Evolutionary conservation across 2,888 invertebrate species (phyloP).

Genomic region (Apodemia mormo): DNA sequence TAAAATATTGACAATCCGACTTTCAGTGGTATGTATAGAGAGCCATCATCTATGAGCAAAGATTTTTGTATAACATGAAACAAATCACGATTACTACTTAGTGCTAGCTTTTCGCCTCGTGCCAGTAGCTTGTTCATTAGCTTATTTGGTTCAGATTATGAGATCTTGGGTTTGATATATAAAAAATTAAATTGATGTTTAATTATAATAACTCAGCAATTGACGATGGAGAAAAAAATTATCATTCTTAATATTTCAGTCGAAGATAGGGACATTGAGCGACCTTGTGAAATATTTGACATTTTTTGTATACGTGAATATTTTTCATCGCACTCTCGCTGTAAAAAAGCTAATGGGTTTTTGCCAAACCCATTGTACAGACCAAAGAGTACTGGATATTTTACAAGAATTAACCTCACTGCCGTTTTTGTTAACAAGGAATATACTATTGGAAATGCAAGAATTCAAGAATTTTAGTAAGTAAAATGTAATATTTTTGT

Average conservation of each 20-base stretch:
- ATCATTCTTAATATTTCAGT: not conserved
- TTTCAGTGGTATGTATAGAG: too few species aligned
- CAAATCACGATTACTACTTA: too few species aligned
- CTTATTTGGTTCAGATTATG: too few species aligned
- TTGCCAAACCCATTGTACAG: conserved; percentile 17
- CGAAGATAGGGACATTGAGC: conserved; percentile 25
- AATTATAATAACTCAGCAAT: too few species aligned
- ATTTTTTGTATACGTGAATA: conserved; percentile 35
- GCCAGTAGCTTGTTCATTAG: too few species aligned
- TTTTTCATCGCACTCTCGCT: conserved; percentile 23
- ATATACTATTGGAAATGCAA: not conserved
- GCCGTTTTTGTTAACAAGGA: not conserved
- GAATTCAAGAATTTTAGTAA: conserved; percentile 22
- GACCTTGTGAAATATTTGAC: conserved; percentile 36
- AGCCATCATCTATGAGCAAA: too few species aligned
- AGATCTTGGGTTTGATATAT: too few species aligned
- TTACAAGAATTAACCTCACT: not conserved
- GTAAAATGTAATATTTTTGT: not conserved
- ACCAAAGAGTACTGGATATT: not conserved
- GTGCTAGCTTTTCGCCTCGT: too few species aligned
- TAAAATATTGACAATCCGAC: too few species aligned
- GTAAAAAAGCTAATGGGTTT: not conserved
- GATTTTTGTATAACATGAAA: too few species aligned
- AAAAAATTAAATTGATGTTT: too few species aligned
- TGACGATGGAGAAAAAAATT: too few species aligned